Conservation (phyloP, 2,113 vertebrate species). For the Nycticebus coucang region DNA sequence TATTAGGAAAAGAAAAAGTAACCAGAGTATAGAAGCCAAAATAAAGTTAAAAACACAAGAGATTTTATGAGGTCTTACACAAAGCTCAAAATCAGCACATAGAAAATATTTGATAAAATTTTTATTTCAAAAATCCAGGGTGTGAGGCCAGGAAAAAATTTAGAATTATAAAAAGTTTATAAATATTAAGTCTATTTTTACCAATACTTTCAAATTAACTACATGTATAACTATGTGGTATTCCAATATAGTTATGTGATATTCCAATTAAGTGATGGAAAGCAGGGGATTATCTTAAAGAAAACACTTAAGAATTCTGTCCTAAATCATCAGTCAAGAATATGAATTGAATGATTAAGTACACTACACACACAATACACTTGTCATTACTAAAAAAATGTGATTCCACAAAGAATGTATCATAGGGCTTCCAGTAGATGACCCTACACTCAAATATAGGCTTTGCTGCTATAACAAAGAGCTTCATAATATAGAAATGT, state of each 20-base stretch:
- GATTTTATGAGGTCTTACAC: background rate
- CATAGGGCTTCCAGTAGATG: background rate
- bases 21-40: background rate
- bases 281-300: background rate
- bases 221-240: background rate
- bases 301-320: background rate
- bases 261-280: background rate
- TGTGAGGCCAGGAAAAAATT: no score
- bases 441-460: background rate
- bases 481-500: background rate
- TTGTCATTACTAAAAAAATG: background rate
- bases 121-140: background rate
- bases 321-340: background rate
- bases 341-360: background rate
- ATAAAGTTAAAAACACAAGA: background rate
- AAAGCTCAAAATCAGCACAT: constrained; percentile 27
- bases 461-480: background rate
- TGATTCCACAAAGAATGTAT: background rate
- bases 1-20: background rate
- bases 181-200: background rate
- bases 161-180: background rate
- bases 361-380: background rate
- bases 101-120: constrained; percentile 39
- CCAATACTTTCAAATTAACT: constrained; percentile 29
- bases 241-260: background rate